Conservation (phyloP, 2,113 vertebrate species). For the Smithornis capensis region DNA sequence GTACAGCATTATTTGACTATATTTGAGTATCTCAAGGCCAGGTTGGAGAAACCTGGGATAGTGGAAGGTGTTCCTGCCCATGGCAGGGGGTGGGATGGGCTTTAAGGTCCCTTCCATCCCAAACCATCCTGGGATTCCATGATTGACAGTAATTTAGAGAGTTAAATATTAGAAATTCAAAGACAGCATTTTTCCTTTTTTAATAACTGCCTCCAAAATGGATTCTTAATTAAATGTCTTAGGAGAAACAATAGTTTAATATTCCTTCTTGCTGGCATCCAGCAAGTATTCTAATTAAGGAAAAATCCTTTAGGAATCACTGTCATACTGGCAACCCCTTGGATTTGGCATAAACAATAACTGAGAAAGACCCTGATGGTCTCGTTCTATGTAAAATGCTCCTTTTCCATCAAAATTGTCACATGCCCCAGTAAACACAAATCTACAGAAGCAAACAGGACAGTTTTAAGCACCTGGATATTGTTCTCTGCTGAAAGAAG, state of each 20-base stretch:
- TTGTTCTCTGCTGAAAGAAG: background rate
- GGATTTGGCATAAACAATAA: background rate
- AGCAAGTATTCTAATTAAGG: background rate
- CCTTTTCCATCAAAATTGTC: background rate
- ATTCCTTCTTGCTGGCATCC: background rate
- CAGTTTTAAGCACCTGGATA: background rate
- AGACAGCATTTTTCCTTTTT: background rate
- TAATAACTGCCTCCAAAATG: background rate
- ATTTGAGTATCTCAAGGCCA: background rate
- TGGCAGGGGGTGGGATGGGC: background rate
- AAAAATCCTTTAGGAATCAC: background rate
- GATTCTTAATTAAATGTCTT: slow-evolving; percentile 11
- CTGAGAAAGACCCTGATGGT: background rate
- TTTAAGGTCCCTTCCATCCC: background rate
- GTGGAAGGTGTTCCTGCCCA: background rate
- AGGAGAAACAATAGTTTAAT: background rate
- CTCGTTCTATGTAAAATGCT: background rate
- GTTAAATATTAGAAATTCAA: background rate
- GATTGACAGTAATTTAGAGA: background rate
- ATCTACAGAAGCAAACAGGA: background rate
- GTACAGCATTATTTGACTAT: background rate
- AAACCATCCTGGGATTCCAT: background rate
- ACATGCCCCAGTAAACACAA: background rate
- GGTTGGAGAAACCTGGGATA: background rate
- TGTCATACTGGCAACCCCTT: background rate